Base-by-base conservation (phyloP, 2,113 vertebrate species). In the Corythoichthys haematopterus region DNA sequence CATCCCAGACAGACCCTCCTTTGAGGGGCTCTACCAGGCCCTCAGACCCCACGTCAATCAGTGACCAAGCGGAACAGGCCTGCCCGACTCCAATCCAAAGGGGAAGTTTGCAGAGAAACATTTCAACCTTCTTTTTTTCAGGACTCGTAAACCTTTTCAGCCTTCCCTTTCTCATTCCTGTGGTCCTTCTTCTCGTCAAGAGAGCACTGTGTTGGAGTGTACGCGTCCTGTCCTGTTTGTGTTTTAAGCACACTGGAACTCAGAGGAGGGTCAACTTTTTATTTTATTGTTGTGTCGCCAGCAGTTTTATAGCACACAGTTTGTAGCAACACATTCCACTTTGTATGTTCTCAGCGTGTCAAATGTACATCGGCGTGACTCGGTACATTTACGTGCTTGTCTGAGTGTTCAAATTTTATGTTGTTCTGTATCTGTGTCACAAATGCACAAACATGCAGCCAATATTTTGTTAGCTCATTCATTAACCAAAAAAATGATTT, bases 41-140 rank as follows among this genome's bases (percentile, higher is more conserved):
- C 85, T 91, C 83, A 91, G 91, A 57, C 93, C 93, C 64, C 93
- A 95, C 56, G 91, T 92, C 71, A 90, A 85, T 80, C 89, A 77
- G 82, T 86, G 91, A 87, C 37, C 9, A 33, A 46, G 48, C 6
- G 6, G 40, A 8, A 43, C 40, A 8, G 40, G 9, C 4, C 40
- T 8, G 38, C 43, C 11, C 12, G 10, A n/a, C 40, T n/a, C 46
- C 10, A 46, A 28, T 28, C 20, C 20, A 28, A 28, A 28, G 20
- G 20, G 20, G 20, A 28, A 28, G 20, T 28, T 28, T 28, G 20
- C 20, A 28, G 20, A 28, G 20, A 28, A 28, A 28, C 20, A 28
- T 40, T 71, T 67, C 64, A 9, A 13, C 47, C 20, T 64, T 65
- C 43, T 75, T 70, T 59, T 45, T 10, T 36, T 52, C 9, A 66